Percentiles rank a stretch among this genome's conserved stretches.
These are phyloP conservation scores for Bubo scandiacus DNA, from an alignment of 2,113 vertebrate species.

Conservation along the genomic window DNA sequence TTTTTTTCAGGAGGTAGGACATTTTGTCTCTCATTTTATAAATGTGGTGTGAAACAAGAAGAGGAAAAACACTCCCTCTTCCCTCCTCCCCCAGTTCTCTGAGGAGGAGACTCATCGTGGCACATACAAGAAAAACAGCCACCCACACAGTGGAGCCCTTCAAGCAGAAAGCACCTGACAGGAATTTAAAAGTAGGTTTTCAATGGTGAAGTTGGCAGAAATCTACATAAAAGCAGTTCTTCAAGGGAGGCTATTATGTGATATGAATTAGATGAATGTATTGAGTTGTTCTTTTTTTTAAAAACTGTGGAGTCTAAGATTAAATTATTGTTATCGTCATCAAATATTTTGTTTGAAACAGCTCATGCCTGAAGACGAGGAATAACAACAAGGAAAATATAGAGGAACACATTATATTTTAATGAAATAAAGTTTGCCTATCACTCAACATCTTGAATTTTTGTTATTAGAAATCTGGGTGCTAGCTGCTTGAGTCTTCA, in stretches of 20 bases:
- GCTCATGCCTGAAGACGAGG: background rate
- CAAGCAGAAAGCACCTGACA: conserved; percentile 35
- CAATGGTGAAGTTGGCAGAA: conserved; percentile 39
- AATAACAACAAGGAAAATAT: conserved; percentile 3
- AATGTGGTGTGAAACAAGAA: background rate
- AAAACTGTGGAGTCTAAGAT: background rate
- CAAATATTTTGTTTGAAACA: background rate
- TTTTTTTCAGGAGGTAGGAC: background rate
- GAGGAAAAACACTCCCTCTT: background rate
- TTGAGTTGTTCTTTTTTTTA: background rate
- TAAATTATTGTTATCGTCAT: conserved; percentile 10
- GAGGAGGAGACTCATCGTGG: conserved; percentile 17
- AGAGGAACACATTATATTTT: background rate
- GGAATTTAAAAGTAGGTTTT: conserved; percentile 52
- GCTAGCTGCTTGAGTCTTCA: background rate
- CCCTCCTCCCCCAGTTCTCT: conserved; percentile 4
- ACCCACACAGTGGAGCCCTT: conserved; percentile 26
- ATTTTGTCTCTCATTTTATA: conserved; percentile 34
- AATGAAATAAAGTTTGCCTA: background rate
- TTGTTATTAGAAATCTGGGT: background rate
- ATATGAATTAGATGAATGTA: conserved; percentile 29
- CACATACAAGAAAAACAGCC: conserved; percentile 24
- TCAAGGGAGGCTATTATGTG: conserved; percentile 26
- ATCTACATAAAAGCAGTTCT: conserved; percentile 44
- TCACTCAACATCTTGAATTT: background rate